phyloP scores from a whole-genome alignment of 2,113 vertebrate species.

The Tragelaphus scriptus region DNA sequence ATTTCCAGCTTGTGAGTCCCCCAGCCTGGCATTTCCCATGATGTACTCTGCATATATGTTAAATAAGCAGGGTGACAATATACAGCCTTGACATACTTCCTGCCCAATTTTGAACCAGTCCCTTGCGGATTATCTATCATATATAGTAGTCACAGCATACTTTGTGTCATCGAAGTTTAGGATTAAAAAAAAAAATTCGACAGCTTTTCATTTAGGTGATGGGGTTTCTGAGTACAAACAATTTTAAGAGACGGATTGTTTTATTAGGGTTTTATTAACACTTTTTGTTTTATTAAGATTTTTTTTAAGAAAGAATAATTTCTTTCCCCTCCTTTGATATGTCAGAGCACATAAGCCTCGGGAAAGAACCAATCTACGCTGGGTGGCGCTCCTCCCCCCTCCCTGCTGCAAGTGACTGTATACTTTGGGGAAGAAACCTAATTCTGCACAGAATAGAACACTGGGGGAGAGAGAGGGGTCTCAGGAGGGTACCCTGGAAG shows the following conservation, averaged over 20 bases:
- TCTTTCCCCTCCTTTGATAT: not conserved
- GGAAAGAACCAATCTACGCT: accelerated
- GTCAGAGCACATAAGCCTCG: not conserved
- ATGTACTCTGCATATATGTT: not conserved
- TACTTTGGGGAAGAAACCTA: not conserved
- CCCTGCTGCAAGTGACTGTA: not conserved
- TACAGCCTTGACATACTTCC: not conserved
- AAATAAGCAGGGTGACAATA: not conserved
- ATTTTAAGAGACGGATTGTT: not conserved
- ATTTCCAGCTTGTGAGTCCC: not conserved
- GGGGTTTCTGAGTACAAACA: not conserved
- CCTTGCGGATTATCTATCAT: not conserved
- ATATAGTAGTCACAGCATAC: not conserved
- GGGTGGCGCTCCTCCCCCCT: accelerated
- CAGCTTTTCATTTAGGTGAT: not conserved
- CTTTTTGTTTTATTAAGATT: not conserved
- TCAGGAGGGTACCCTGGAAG: not conserved
- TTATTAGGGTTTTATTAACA: not conserved
- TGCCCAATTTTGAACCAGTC: not conserved
- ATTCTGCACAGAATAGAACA: not conserved
- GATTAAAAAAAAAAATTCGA: not conserved
- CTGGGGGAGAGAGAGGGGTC: no score
- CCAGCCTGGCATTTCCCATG: not conserved
- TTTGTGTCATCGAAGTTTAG: not conserved
- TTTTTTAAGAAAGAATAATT: not conserved